Evolutionary conservation across 2,113 vertebrate genomes (phyloP), one percentile per base, ranked within the genome.

Genomic region (Carassius gibelio): DNA sequence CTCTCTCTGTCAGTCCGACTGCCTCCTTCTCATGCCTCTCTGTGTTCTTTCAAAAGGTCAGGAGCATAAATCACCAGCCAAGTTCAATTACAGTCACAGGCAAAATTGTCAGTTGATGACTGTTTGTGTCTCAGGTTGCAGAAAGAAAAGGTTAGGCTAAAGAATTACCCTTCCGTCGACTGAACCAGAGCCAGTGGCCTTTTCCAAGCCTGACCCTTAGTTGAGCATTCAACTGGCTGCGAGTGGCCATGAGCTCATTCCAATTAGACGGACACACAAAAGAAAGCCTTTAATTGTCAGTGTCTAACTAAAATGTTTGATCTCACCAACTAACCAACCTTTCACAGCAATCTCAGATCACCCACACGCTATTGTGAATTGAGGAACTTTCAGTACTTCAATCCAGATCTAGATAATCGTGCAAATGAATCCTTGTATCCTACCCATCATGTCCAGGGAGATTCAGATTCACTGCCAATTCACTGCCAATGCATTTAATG

Each of bases 121-220:
- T 68, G 59, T 82, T 64, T 85, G 68, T 82, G 36, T 83, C 61
- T 77, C 42, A 11, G 38, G 88, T 82, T 82, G 66, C 55, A 6
- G 76, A 57, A 80, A 64, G 82, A 78, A 74, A 86, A 88, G 88
- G 85, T 88, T 88, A 87, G 48, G 34, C 72, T 34, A 86, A 88
- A 86, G 55, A 42, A 42, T 42, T 42, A 42, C 38, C 38, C 38
- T 42, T 42, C 38, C 38, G 5, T 0, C 5, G 38, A 76, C 68
- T 71, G 55, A 61, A 83, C 62, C 62, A 76, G 62, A 82, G 62
- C 79, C 57, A 85, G 36, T 84, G 88, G 77, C 88, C 85, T 86
- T 87, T 88, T 82, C 66, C 59, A 30, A 81, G 74, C 14, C 38
- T 74, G 77, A 81, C 77, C 74, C 21, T 34, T 69, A 84, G 62